Evolutionary conservation across 2,888 invertebrate genomes (phyloP).

Genomic region (Theodoxus fluviatilis): DNA sequence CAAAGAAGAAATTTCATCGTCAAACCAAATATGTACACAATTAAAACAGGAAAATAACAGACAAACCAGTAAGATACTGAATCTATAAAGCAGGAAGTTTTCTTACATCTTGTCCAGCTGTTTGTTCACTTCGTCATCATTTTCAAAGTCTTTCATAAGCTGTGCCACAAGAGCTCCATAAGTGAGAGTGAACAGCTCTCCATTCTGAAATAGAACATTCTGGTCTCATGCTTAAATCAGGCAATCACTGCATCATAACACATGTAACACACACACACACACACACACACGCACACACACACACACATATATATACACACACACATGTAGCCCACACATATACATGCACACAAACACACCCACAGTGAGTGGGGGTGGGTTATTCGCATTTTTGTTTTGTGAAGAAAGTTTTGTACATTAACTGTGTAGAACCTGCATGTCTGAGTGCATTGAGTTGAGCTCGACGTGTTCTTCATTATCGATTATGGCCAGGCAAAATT

Average conservation of each 20-base stretch:
- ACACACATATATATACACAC: not conserved
- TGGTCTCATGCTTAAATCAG: no score
- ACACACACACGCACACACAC: not conserved
- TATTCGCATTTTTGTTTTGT: no score
- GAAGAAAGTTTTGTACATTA: no score
- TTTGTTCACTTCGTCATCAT: conserved; percentile 96
- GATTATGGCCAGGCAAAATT: no score
- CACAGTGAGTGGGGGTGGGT: not conserved
- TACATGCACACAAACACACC: not conserved
- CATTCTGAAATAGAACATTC: conserved; percentile 76
- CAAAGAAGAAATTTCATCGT: not conserved
- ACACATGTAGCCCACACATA: not conserved
- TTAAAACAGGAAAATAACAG: not conserved
- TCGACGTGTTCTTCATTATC: no score
- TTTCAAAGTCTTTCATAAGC: conserved; percentile 94
- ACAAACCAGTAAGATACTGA: not conserved
- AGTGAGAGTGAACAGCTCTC: conserved; percentile 94
- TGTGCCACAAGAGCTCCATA: conserved; percentile 98
- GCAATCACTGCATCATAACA: no score
- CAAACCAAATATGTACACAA: not conserved
- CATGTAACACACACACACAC: not conserved
- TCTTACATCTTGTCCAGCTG: conserved; percentile 71
- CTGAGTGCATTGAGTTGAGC: no score
- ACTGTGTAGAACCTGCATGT: no score
- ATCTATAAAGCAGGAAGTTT: not conserved